These are phyloP conservation scores for Cyrtorhinus lividipennis DNA, from an alignment of 1,140 invertebrate genomes.

Conservation along the genomic window DNA sequence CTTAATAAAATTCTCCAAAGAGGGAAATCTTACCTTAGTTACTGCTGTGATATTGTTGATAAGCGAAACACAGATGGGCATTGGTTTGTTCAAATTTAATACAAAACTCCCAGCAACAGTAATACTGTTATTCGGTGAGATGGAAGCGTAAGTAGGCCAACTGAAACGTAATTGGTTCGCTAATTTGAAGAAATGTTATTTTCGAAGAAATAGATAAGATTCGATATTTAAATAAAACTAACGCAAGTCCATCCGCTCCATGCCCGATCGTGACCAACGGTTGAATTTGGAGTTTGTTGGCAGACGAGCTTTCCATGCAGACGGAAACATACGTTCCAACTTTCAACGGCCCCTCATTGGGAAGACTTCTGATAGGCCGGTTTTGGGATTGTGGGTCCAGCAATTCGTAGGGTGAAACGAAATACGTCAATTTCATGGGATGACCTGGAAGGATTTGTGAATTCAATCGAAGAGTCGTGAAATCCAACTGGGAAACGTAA, in stretches of 20 bases:
- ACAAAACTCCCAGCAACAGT: constrained; percentile 82
- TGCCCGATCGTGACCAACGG: constrained; percentile 62
- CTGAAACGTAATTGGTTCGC: constrained; percentile 34
- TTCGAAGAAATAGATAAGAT: no score
- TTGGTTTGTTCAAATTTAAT: constrained; percentile 67
- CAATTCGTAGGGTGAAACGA: constrained; percentile 87
- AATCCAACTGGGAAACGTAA: not conserved
- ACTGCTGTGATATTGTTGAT: constrained; percentile 56
- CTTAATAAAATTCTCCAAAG: no score
- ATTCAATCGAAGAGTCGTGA: not conserved
- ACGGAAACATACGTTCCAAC: constrained; percentile 79
- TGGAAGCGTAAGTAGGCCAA: constrained; percentile 57
- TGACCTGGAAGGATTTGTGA: constrained; percentile 41
- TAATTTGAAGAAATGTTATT: no score
- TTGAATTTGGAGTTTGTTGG: constrained; percentile 72
- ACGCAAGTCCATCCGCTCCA: constrained; percentile 12
- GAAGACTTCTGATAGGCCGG: constrained; percentile 55
- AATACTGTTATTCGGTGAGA: constrained; percentile 70
- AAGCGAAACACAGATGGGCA: constrained; percentile 65
- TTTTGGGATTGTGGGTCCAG: constrained; percentile 48
- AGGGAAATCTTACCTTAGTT: no score
- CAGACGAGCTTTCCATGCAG: constrained; percentile 73
- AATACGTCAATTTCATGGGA: constrained; percentile 86
- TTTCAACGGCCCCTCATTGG: constrained; percentile 48
- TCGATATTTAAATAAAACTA: not conserved